Evolutionary conservation across 1,140 invertebrate genomes (phyloP).

Genomic region (Heliconius himera): DNA sequence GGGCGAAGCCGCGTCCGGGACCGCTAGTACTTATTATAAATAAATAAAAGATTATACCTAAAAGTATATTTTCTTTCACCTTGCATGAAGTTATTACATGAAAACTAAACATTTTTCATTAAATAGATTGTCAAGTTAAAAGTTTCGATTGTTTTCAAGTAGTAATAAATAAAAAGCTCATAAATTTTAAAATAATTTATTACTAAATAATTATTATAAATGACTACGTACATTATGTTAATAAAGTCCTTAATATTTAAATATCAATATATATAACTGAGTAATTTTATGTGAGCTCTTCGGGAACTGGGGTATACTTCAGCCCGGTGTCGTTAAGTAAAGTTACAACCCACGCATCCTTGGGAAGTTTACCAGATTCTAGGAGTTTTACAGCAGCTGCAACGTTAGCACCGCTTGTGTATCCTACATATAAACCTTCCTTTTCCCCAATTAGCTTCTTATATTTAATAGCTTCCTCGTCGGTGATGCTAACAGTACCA

Average conservation of each 20-base stretch:
- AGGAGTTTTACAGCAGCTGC: slow-evolving; percentile 68
- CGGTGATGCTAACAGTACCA: slow-evolving; percentile 59
- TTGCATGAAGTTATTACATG: too few species aligned
- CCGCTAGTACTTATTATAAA: too few species aligned
- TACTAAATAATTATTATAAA: neutral
- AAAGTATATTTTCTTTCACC: too few species aligned
- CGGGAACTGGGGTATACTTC: slow-evolving; percentile 57
- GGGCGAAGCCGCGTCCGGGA: too few species aligned
- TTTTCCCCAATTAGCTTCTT: slow-evolving; percentile 65
- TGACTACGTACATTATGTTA: neutral
- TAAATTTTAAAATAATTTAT: slow-evolving; percentile 6
- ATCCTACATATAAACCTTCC: slow-evolving; percentile 71
- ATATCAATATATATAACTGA: neutral
- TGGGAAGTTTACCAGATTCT: slow-evolving; percentile 58
- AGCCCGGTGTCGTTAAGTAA: slow-evolving; percentile 65
- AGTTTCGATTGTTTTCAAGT: too few species aligned
- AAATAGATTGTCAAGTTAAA: too few species aligned
- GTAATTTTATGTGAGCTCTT: slow-evolving; percentile 25
- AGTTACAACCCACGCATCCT: slow-evolving; percentile 71
- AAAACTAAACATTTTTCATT: too few species aligned
- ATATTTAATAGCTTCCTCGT: slow-evolving; percentile 66
- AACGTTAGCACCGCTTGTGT: slow-evolving; percentile 71
- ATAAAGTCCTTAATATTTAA: neutral
- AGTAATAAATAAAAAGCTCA: too few species aligned
- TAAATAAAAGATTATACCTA: too few species aligned